A percentile compares a stretch with the other conserved stretches of the same genome.
Conservation (phyloP, 2,113 vertebrate species). For the Ailurus styani region DNA sequence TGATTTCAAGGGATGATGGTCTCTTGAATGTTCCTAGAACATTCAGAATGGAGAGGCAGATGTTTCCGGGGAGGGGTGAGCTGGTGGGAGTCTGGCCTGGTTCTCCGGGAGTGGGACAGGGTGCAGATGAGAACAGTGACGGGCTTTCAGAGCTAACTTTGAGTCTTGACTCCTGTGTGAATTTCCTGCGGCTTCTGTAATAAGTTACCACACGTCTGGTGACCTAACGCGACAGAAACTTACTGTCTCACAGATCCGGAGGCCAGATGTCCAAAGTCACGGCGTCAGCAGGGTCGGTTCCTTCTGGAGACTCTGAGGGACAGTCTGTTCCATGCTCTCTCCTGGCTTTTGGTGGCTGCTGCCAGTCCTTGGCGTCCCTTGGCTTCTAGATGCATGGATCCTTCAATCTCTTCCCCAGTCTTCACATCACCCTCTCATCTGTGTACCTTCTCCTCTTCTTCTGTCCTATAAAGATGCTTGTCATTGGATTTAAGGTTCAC, state of each 20-base stretch:
- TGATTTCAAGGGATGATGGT: conserved; percentile 11
- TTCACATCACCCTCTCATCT: neutral
- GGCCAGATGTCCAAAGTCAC: neutral
- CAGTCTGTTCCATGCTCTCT: neutral
- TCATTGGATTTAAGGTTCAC: neutral
- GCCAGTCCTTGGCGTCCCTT: neutral
- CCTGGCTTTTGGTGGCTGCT: neutral
- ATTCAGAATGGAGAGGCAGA: conserved; percentile 11
- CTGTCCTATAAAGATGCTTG: neutral
- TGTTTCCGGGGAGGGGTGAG: neutral
- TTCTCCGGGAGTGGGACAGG: neutral
- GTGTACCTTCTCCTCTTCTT: neutral
- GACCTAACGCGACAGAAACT: neutral
- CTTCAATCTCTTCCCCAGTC: neutral
- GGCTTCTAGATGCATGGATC: neutral
- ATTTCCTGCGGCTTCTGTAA: neutral
- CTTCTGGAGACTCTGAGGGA: neutral
- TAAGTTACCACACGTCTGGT: neutral
- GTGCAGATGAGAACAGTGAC: no score
- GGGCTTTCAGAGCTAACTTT: neutral
- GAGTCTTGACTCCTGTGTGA: neutral
- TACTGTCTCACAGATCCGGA: neutral
- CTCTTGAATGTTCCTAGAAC: neutral
- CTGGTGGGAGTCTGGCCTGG: neutral
- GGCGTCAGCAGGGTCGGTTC: neutral